Evolutionary conservation across 37 sponge, comb jelly and placozoan species (phyloP).

Genomic region (Chondrosia reniformis): DNA sequence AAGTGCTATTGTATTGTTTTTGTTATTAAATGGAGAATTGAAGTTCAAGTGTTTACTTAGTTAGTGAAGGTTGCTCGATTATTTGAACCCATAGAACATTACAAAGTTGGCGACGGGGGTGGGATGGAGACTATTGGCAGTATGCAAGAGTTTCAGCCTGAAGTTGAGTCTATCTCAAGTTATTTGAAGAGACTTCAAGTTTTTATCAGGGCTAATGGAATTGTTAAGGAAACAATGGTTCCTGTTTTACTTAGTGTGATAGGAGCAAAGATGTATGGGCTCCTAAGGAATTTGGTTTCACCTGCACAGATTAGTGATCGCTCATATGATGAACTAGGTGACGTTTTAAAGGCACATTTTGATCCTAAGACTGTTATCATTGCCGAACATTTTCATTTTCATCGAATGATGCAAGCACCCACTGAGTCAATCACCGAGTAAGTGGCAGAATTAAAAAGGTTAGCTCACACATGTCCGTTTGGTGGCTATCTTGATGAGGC

Average conservation of each 20-base stretch:
- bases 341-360: neutral
- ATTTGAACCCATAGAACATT: no score
- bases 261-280: neutral
- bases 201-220: neutral
- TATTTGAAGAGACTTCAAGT: neutral
- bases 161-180: neutral
- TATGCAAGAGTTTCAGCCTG: neutral
- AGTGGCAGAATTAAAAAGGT: neutral
- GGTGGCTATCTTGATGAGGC: neutral
- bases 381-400: neutral
- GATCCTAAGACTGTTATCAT: neutral
- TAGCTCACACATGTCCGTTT: neutral
- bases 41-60: no score
- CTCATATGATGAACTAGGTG: neutral
- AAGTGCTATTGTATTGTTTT: no score
- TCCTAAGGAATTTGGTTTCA: neutral
- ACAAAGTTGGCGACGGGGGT: conserved; percentile 46
- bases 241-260: neutral
- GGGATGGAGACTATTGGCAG: neutral
- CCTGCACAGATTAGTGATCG: neutral
- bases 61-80: no score
- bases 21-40: no score
- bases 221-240: neutral
- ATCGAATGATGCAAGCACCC: neutral
- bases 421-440: neutral